Evolutionary conservation across 2,113 vertebrate genomes (phyloP).

Genomic region (Melanerpes formicivorus): DNA sequence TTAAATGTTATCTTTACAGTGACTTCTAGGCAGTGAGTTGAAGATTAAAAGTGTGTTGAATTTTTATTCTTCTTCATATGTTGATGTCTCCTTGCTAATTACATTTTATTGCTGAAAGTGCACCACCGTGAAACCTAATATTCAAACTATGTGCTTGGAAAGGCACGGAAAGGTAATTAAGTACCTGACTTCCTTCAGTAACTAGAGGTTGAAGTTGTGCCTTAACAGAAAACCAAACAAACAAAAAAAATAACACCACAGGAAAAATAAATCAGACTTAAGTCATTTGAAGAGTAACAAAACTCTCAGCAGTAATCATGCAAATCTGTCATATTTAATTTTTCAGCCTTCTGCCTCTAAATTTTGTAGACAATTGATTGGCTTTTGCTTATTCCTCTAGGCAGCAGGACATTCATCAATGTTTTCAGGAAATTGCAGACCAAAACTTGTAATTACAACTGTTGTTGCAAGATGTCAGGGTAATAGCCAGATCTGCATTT

Average conservation of each 20-base stretch:
- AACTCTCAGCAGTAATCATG: conserved; percentile 22
- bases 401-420: conserved; percentile 17
- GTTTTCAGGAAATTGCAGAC: conserved; percentile 10
- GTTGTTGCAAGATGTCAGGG: background rate
- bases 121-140: background rate
- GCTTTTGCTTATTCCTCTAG: conserved; percentile 36
- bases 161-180: conserved; percentile 3
- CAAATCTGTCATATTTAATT: conserved; percentile 54
- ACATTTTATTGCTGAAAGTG: conserved; percentile 1
- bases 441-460: conserved; percentile 20
- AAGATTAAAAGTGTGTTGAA: conserved; percentile 12
- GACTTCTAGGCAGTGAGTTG: background rate
- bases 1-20: background rate
- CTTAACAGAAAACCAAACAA: background rate
- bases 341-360: conserved; percentile 2
- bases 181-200: background rate
- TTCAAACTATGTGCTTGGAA: conserved; percentile 8
- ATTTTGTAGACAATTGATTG: conserved; percentile 38
- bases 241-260: background rate
- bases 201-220: conserved; percentile 10
- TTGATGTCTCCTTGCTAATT: background rate
- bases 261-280: conserved; percentile 28
- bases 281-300: conserved; percentile 29
- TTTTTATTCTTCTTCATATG: background rate
- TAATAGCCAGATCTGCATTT: background rate